Base-by-base conservation (phyloP, 2,113 vertebrate genomes). In the Microcebus ravelobensis region DNA sequence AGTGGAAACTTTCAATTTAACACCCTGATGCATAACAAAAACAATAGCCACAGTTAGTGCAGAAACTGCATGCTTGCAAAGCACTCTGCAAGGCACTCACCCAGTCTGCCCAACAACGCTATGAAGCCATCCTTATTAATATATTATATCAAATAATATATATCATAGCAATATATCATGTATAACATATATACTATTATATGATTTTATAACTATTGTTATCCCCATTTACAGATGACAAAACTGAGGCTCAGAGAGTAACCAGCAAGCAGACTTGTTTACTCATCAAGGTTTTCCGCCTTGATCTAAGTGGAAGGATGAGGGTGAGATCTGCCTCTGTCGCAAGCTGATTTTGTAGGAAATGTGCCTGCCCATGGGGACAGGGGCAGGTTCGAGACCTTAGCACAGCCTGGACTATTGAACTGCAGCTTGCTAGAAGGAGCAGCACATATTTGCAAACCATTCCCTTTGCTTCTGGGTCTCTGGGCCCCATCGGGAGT, bases 151-250 rank as follows among this genome's bases (percentile, higher is more conserved):
- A 70, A 25, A 65, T 63, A 31, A 83, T 18, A 50, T 27, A 77
- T 27, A n/a, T 48, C 34, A 29, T 15, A 20, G 34, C 23, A 34
- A 25, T 20, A 48, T 42, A 48, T 92, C 59, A 39, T 71, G 12
- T 92, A 67, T 21, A 55, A 86, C 34, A 18, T 52, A 29, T 29
- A 18, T n/a, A 34, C 23, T 10, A 21, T 11, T 8, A 27, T 14
- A 57, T 73, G 31, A 42, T 68, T 13, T 36, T 21, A 39, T 67
- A 50, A 25, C 34, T 23, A 34, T 36, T 34, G 57, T 50, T n/a
- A 59, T 67, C 48, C 50, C 48, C 63, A 34, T 79, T 79, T 83
- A 34, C 20, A 57, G 80, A 86, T 63, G 86, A 77, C 31, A 81
- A 68, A 92, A 52, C 42, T 20, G 74, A 83, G 77, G 15, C 68